Evolutionary conservation across 1,140 invertebrate species (phyloP).

Genomic region (Drosophila nannoptera): DNA sequence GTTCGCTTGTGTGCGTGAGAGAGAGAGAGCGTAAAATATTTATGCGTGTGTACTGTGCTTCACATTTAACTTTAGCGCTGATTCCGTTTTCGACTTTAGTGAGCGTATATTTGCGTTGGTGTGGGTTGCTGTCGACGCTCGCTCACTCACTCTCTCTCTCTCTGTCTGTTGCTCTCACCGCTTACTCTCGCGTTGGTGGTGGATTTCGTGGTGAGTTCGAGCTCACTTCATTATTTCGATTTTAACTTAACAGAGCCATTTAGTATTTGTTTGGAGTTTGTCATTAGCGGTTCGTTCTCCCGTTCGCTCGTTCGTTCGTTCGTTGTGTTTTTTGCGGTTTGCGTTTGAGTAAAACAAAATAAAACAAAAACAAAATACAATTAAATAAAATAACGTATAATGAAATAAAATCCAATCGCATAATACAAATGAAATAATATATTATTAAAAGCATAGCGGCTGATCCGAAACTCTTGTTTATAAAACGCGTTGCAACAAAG

Average conservation of each 20-base stretch:
- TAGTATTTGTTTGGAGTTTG: slow-evolving; percentile 75
- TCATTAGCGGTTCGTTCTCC: slow-evolving; percentile 72
- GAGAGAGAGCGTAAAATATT: slow-evolving; percentile 10
- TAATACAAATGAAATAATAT: slow-evolving; percentile 27
- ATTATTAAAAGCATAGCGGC: slow-evolving; percentile 47
- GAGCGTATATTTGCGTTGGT: slow-evolving; percentile 26
- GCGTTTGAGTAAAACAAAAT: slow-evolving; percentile 37
- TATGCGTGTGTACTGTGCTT: slow-evolving; percentile 33
- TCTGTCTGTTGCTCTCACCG: slow-evolving; percentile 2
- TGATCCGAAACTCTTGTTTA: slow-evolving; percentile 43
- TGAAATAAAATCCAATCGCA: neutral
- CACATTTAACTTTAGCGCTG: slow-evolving; percentile 66
- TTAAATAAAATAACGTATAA: slow-evolving; percentile 10
- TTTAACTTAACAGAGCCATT: slow-evolving; percentile 56
- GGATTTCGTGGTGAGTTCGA: slow-evolving; percentile 55
- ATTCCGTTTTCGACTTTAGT: slow-evolving; percentile 60
- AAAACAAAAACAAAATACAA: slow-evolving; percentile 28
- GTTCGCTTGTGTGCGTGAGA: neutral
- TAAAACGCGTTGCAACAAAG: slow-evolving; percentile 40
- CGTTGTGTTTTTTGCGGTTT: slow-evolving; percentile 50
- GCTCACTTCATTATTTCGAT: slow-evolving; percentile 35
- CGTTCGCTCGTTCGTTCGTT: slow-evolving; percentile 55
- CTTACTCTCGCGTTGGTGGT: slow-evolving; percentile 13
- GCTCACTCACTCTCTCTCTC: slow-evolving; percentile 3
- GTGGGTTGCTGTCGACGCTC: slow-evolving; percentile 15